These are phyloP conservation scores for Perca fluviatilis DNA, from an alignment of 2,113 vertebrate species.

Conservation along the genomic window DNA sequence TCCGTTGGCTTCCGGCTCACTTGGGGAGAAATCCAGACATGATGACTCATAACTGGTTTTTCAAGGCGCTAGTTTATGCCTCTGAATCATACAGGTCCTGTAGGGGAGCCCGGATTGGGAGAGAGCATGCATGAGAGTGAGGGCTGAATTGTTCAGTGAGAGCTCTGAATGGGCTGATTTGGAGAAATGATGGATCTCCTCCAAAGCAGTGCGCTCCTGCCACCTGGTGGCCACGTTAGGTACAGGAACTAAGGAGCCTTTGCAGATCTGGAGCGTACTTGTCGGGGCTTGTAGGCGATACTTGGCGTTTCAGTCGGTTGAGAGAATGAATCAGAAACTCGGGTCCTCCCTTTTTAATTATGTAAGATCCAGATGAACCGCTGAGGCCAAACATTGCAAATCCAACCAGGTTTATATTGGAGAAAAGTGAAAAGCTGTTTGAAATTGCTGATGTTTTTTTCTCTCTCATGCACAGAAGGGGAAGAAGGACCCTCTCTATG, in stretches of 20 bases:
- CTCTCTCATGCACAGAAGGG: slow-evolving; percentile 83
- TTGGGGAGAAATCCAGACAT: slow-evolving; percentile 54
- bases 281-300: slow-evolving; percentile 20
- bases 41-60: slow-evolving; percentile 74
- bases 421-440: background rate
- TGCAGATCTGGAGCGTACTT: slow-evolving; percentile 1
- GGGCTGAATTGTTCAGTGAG: background rate
- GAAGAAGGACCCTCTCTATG: slow-evolving; percentile 95
- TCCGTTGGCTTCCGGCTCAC: slow-evolving; percentile 49
- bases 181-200: slow-evolving; percentile 7
- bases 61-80: slow-evolving; percentile 50
- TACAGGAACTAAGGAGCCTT: background rate
- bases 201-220: slow-evolving; percentile 66
- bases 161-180: background rate
- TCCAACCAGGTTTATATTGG: background rate
- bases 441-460: slow-evolving; percentile 11
- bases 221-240: slow-evolving; percentile 72
- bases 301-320: slow-evolving; percentile 1
- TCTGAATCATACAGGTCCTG: slow-evolving; percentile 63
- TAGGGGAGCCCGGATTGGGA: slow-evolving; percentile 43
- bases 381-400: background rate
- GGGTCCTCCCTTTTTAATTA: slow-evolving; percentile 12
- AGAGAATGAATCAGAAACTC: slow-evolving; percentile 21
- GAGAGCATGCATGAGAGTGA: slow-evolving; percentile 37
- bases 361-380: background rate